Percentiles rank a stretch among this genome's conserved stretches.
Conservation (phyloP, 2,113 vertebrate species). For the Hyla sarda region DNA sequence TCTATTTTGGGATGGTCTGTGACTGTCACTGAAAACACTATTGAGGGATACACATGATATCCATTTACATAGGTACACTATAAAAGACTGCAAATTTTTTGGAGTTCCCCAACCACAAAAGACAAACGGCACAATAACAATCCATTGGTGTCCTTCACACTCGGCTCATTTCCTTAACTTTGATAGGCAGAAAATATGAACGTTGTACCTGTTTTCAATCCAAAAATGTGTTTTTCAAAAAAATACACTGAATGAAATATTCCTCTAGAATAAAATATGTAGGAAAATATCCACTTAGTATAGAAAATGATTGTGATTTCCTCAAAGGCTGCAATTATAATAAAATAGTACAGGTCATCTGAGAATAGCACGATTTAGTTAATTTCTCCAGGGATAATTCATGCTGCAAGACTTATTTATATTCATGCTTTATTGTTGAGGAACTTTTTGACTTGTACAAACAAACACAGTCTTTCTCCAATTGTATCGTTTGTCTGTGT, state of each 20-base stretch:
- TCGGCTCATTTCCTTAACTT: not conserved
- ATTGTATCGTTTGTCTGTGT: not conserved
- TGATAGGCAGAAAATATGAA: not conserved
- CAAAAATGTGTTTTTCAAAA: not conserved
- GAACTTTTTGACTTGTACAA: not conserved
- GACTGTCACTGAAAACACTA: too few species aligned
- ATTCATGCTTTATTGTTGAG: not conserved
- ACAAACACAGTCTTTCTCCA: not conserved
- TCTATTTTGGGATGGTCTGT: too few species aligned
- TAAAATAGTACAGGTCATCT: conserved; percentile 23
- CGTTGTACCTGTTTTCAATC: not conserved
- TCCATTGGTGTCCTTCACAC: not conserved
- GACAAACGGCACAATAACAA: too few species aligned
- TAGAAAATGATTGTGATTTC: conserved; percentile 9
- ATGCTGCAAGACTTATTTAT: conserved; percentile 21
- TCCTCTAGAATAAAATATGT: not conserved
- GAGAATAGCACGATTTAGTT: conserved; percentile 15
- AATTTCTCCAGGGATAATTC: conserved; percentile 29
- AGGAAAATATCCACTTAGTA: not conserved
- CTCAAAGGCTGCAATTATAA: conserved; percentile 20
- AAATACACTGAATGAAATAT: not conserved
- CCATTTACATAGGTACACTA: too few species aligned
- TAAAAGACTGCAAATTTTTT: too few species aligned
- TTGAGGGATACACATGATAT: too few species aligned
- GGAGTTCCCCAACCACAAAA: too few species aligned